Evolutionary conservation across 2,113 vertebrate genomes (phyloP), one percentile per base, ranked within the genome.

Genomic region (Burhinus oedicnemus): DNA sequence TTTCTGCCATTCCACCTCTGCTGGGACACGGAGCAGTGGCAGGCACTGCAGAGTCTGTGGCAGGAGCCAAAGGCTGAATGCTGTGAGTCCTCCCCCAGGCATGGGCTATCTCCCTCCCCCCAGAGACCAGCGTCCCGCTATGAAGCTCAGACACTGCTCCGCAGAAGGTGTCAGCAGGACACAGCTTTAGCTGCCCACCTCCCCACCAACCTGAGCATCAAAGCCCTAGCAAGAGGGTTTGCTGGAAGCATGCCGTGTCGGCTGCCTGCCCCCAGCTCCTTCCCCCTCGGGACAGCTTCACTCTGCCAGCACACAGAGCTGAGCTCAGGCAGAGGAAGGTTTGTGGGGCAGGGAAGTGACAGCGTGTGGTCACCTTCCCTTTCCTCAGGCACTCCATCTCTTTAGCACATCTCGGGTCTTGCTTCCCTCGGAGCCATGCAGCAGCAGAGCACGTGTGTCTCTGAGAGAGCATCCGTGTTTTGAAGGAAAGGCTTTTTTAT

Each of bases 211-310:
- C 52, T 17, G 12, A 29, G 52, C 38, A 8, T 7, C 22, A 11
- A 19, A 4, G 29, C 51, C 45, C 58, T 40, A 38, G 61, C 40
- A 44, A n/a, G 44, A 55, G 22, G 47, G 8, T 58, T 38, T 51
- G 40, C 45, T 74, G 65, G 69, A 16, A 82, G 23, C 12, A 1
- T 6, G 32, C 17, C 0, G 0, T 8, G 32, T 18, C 62, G 47
- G 30, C 75, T 51, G 45, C 68, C 47, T 36, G 69, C 22, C 79
- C 81, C 69, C 45, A 61, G 12, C 70, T 55, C n/a, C 36, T 45
- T 76, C 52, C 66, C 44, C 29, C 52, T 83, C 1, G 3, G 79
- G 42, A 42, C 13, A 2, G 45, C 47, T 75, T 66, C 0, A 0
- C 30, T 17, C 55, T 29, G 52, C 61, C 38, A 26, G 40, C 72